Evolutionary conservation across 1,140 invertebrate genomes (phyloP), one percentile per base, ranked within the genome.

Genomic region (Antheraea mylitta): DNA sequence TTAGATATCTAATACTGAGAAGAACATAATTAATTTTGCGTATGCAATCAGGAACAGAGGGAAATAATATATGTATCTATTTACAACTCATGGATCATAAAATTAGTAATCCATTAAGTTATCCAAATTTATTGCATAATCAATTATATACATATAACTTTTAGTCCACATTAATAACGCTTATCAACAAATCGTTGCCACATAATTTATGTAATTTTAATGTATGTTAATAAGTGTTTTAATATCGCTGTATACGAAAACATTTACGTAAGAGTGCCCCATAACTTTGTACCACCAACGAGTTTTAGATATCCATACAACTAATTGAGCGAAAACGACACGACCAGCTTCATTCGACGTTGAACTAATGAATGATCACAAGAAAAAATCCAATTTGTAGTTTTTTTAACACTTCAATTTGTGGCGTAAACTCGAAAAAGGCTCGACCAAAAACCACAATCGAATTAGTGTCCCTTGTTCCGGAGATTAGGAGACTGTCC

Each of bases 401-500:
- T 92, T 92, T 92, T 90, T 92, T 90, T 88, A 85, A 89, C 86
- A 82, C 88, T 88, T 89, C 90, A 90, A 90, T 90, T 90, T 90
- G 88, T 90, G 88, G 86, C 87, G 81, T 87, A 89, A 89, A 89
- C 86, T 82, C 86, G 78, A 90, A 89, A 87, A 89, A 86, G 85
- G 80, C 82, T 86, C 80, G 80, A 82, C 85, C 85, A 82, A 89
- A 53, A 90, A 92, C 90, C 90, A 90, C 88, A 92, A 92, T 92
- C 90, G 87, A 90, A 92, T 92, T 90, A 92, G 89, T 92, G 90
- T 89, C 90, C 89, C 88, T 91, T 91, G 89, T 91, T 91, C 84
- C 83, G 86, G 84, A 91, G 89, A 91, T 91, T 91, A 90, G 83
- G 87, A 83, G 84, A 89, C 83, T 89, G 89, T 90, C 89, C 85